Conservation (phyloP, 1,140 invertebrate species). For the Mylabris phalerata region DNA sequence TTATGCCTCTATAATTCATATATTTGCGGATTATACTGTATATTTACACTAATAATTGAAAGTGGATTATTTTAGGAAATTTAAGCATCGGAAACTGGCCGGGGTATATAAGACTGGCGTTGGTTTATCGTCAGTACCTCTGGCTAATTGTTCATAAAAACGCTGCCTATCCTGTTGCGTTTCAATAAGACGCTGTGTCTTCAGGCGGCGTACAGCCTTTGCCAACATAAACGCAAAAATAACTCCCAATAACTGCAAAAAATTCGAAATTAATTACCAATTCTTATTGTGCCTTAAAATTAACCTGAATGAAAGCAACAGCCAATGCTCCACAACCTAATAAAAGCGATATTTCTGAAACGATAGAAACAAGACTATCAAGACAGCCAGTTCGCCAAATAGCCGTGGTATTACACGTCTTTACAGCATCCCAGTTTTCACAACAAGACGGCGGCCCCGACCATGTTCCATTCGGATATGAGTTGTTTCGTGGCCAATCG, state of each 20-base stretch:
- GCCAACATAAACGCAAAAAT: constrained; percentile 80
- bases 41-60: too few relatives aligned
- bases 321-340: constrained; percentile 73
- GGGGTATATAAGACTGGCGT: constrained; percentile 30
- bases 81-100: constrained; percentile 22
- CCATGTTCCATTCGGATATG: too few relatives aligned
- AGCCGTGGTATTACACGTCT: too few relatives aligned
- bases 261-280: too few relatives aligned
- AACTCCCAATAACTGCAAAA: constrained; percentile 71
- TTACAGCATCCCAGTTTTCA: too few relatives aligned
- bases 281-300: not conserved
- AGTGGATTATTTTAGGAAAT: not conserved
- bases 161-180: constrained; percentile 55
- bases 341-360: constrained; percentile 66
- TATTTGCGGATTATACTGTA: too few relatives aligned
- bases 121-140: constrained; percentile 18
- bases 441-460: too few relatives aligned
- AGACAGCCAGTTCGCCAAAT: constrained; percentile 54
- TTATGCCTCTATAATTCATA: too few relatives aligned
- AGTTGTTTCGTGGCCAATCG: constrained; percentile 52
- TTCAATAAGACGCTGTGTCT: constrained; percentile 57
- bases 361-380: constrained; percentile 53
- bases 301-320: constrained; percentile 71
- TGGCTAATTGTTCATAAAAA: constrained; percentile 39
- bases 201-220: constrained; percentile 71